A percentile compares a stretch with the other conserved stretches of the same genome.
phyloP scores from a whole-genome alignment of 2,113 vertebrate species.

The Leucosticte australis region DNA sequence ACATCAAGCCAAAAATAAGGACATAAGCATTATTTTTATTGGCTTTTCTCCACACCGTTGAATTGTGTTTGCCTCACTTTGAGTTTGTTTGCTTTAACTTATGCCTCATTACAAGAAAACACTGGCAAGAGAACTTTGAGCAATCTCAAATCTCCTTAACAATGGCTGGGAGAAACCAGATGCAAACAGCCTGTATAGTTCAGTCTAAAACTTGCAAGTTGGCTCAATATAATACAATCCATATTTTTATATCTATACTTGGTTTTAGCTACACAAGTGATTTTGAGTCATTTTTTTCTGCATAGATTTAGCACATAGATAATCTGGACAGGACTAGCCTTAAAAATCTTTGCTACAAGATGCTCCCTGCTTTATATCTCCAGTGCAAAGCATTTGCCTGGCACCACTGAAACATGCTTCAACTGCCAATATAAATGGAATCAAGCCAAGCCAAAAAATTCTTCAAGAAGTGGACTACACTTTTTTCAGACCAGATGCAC shows the following conservation, averaged over 20 bases:
- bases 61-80: background rate
- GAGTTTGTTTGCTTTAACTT: constrained; percentile 49
- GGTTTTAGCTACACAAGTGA: background rate
- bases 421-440: background rate
- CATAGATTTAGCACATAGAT: background rate
- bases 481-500: background rate
- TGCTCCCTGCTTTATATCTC: background rate
- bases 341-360: background rate
- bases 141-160: background rate
- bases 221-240: background rate
- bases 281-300: background rate
- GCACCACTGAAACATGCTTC: background rate
- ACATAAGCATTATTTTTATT: background rate
- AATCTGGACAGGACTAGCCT: background rate
- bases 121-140: background rate
- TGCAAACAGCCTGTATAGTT: background rate
- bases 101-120: constrained; percentile 16
- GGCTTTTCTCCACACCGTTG: background rate
- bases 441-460: background rate
- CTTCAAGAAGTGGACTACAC: background rate
- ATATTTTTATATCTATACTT: background rate
- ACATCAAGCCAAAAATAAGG: background rate
- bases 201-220: background rate
- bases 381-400: background rate
- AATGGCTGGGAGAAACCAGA: background rate